Conservation (phyloP, 2,888 invertebrate species). For the Tachina grossa region DNA sequence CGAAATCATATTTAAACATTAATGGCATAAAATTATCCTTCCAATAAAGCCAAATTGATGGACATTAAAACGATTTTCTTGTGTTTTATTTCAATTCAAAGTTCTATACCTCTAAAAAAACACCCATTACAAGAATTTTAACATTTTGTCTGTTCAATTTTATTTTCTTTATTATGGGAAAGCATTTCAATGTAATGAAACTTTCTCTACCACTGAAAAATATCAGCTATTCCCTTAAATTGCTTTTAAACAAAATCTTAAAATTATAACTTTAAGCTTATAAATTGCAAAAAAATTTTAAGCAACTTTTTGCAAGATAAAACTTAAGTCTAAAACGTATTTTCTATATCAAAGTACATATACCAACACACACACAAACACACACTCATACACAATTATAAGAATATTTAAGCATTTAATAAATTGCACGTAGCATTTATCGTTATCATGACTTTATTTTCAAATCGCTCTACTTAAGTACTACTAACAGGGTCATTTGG, state of each 20-base stretch:
- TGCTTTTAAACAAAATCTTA: constrained; percentile 8
- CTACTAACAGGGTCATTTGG: constrained; percentile 16
- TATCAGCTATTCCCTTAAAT: background rate
- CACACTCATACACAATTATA: constrained; percentile 7
- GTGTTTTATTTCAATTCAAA: too few species aligned
- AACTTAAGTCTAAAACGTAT: constrained; percentile 47
- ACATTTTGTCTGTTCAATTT: background rate
- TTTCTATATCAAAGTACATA: constrained; percentile 1
- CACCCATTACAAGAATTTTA: background rate
- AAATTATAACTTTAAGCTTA: constrained; percentile 37
- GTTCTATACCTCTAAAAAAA: too few species aligned
- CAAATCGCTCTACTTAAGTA: constrained; percentile 49
- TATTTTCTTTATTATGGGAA: background rate
- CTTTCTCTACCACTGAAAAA: background rate
- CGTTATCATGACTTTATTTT: constrained; percentile 69
- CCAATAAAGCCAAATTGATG: too few species aligned
- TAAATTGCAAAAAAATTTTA: constrained; percentile 30
- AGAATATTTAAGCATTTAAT: constrained; percentile 31
- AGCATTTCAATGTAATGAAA: too few species aligned
- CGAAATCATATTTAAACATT: too few species aligned
- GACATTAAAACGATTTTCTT: too few species aligned
- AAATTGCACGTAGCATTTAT: constrained; percentile 64
- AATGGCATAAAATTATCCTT: too few species aligned
- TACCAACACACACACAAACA: too few species aligned
- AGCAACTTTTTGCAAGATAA: constrained; percentile 21